phyloP scores from a whole-genome alignment of 2,797 vertebrate genomes.

The Taeniopygia guttata region DNA sequence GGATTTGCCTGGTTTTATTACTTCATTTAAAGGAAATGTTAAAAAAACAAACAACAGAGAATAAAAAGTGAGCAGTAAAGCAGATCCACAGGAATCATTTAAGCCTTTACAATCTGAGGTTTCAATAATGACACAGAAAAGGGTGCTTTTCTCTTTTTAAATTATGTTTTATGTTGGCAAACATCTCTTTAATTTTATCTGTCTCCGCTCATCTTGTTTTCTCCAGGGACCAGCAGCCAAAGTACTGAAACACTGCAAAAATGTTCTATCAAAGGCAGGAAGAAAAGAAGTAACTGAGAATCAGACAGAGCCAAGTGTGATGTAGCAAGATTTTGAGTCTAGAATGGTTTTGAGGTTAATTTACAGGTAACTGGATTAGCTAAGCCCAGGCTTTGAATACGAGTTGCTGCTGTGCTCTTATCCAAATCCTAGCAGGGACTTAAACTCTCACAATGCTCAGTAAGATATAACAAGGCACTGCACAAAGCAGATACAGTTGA shows the following conservation, averaged over 20 bases:
- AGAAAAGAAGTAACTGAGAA: constrained; percentile 4
- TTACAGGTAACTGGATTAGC: background rate
- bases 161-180: constrained; percentile 28
- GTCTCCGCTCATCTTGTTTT: background rate
- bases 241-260: background rate
- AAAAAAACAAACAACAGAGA: constrained; percentile 24
- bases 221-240: constrained; percentile 2
- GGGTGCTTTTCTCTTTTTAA: background rate
- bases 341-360: background rate
- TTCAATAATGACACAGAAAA: constrained; percentile 24
- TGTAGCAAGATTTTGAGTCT: background rate
- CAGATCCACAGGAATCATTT: background rate
- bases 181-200: constrained; percentile 46
- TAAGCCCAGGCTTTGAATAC: background rate
- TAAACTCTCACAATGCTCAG: background rate
- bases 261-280: constrained; percentile 43
- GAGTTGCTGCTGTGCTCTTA: background rate
- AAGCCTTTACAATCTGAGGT: background rate
- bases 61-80: background rate
- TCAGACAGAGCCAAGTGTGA: background rate
- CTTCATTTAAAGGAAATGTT: constrained; percentile 7
- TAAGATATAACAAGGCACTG: background rate
- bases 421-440: background rate
- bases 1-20: background rate
- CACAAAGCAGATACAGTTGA: background rate